A percentile compares a stretch with the other conserved stretches of the same genome.
Conservation (phyloP, 2,797 vertebrate genomes). For the Hoplostethus atlanticus region DNA sequence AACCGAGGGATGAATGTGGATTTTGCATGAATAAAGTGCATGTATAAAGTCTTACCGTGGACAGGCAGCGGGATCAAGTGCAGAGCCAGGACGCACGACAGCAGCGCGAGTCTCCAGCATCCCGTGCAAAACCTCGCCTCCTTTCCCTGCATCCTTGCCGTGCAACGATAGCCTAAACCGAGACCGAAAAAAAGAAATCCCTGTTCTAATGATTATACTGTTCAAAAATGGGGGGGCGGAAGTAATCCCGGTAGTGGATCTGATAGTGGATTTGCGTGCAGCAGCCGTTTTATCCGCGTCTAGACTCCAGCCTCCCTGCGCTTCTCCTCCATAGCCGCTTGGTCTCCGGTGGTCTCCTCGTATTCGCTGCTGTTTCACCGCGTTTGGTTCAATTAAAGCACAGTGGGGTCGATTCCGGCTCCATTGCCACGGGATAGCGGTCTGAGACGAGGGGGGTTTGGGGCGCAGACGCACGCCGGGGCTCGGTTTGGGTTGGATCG, state of each 20-base stretch:
- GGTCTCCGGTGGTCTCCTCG: constrained; percentile 51
- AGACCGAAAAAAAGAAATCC: constrained; percentile 17
- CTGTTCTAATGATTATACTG: constrained; percentile 1
- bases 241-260: constrained; percentile 56
- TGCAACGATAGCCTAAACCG: constrained; percentile 32
- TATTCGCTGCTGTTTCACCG: constrained; percentile 38
- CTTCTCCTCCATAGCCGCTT: constrained; percentile 78
- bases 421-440: constrained; percentile 70
- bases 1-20: neutral
- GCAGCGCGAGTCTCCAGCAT: constrained; percentile 79
- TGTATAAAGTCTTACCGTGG: constrained; percentile 77
- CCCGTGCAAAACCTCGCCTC: constrained; percentile 65
- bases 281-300: constrained; percentile 47
- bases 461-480: constrained; percentile 50
- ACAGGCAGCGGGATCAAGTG: constrained; percentile 73
- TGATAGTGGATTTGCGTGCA: constrained; percentile 15
- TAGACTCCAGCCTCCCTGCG: constrained; percentile 74
- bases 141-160: constrained; percentile 73
- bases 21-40: constrained; percentile 12
- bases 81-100: constrained; percentile 78
- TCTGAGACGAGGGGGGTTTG: constrained; percentile 28
- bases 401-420: constrained; percentile 61
- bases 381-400: constrained; percentile 43
- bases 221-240: constrained; percentile 28
- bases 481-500: constrained; percentile 42